Conservation (phyloP, 1,140 invertebrate species). For the Diorhabda sublineata region DNA sequence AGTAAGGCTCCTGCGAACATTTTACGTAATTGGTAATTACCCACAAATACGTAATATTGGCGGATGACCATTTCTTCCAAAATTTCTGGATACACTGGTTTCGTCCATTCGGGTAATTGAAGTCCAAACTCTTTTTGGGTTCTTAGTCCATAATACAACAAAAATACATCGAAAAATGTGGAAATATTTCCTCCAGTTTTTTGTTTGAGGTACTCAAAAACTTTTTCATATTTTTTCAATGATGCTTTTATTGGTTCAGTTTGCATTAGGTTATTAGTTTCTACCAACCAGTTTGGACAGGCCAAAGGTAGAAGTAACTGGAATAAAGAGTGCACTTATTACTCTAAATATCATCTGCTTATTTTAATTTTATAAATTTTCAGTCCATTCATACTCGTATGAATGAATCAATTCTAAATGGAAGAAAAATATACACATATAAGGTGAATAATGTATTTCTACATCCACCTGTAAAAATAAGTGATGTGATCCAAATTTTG, state of each 20-base stretch:
- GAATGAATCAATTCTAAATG: background rate
- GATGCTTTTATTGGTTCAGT: conserved; percentile 17
- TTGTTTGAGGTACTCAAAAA: conserved; percentile 30
- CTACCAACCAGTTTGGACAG: conserved; percentile 26
- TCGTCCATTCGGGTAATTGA: conserved; percentile 57
- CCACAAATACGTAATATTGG: conserved; percentile 30
- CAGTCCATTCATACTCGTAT: no score
- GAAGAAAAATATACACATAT: background rate
- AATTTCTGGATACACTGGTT: conserved; percentile 56
- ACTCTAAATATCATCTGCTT: background rate
- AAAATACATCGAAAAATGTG: conserved; percentile 26
- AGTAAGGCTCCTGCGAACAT: conserved; percentile 49
- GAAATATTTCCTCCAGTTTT: conserved; percentile 30
- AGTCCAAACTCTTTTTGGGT: conserved; percentile 53
- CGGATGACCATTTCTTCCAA: conserved; percentile 50
- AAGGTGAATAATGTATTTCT: no score
- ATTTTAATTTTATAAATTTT: no score
- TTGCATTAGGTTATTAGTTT: conserved; percentile 16
- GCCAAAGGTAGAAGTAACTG: conserved; percentile 22
- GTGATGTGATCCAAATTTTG: no score
- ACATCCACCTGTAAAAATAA: no score
- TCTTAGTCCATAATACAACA: conserved; percentile 31
- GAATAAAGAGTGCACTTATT: background rate
- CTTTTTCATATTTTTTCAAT: conserved; percentile 18
- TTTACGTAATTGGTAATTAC: conserved; percentile 21